phyloP scores from a whole-genome alignment of 2,113 vertebrate genomes.

The Fregetta grallaria region DNA sequence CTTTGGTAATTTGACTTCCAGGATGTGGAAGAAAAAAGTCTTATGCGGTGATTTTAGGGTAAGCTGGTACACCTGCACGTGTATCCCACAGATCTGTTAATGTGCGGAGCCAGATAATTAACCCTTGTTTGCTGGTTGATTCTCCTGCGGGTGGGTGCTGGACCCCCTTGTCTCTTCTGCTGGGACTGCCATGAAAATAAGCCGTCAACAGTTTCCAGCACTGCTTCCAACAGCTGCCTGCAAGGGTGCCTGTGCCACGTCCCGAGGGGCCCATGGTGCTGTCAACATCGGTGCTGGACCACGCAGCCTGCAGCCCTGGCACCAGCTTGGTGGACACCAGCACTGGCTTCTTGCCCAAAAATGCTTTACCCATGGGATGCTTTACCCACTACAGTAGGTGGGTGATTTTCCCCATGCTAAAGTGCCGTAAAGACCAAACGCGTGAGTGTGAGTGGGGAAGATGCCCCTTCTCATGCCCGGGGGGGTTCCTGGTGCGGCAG shows the following conservation, averaged over 20 bases:
- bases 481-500: neutral
- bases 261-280: neutral
- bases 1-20: conserved; percentile 10
- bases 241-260: accelerated
- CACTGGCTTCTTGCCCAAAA: neutral
- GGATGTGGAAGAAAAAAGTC: neutral
- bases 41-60: neutral
- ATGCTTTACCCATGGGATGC: neutral
- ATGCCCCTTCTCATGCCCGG: accelerated
- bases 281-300: neutral
- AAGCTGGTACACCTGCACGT: neutral
- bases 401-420: neutral
- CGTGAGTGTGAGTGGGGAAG: neutral
- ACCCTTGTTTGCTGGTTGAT: neutral
- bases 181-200: neutral
- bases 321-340: neutral
- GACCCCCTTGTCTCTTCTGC: neutral
- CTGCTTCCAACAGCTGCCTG: neutral
- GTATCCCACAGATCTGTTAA: neutral
- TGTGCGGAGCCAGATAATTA: neutral
- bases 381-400: neutral
- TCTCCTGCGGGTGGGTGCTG: accelerated
- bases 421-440: neutral
- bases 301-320: accelerated
- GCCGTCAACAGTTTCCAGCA: neutral